Percentiles rank a stretch among this genome's conserved stretches.
These are phyloP conservation scores for Leucophora obtusa DNA, from an alignment of 2,888 invertebrate genomes.

Conservation along the genomic window DNA sequence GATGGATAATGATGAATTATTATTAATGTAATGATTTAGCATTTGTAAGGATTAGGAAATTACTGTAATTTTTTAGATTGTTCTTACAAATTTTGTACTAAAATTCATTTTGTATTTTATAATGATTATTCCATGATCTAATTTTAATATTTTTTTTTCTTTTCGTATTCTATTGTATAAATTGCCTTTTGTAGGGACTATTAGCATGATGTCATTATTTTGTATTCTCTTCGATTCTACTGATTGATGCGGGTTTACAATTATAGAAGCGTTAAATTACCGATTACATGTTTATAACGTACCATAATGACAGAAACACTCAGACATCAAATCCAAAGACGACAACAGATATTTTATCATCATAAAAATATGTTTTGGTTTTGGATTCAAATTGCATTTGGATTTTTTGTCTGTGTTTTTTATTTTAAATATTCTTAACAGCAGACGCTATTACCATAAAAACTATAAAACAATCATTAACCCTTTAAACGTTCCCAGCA, in stretches of 20 bases:
- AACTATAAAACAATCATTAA: conserved; percentile 10
- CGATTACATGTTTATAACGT: conserved; percentile 56
- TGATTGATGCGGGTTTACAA: conserved; percentile 57
- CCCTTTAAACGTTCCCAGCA: not conserved
- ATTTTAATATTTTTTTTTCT: conserved; percentile 14
- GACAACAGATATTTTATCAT: conserved; percentile 34
- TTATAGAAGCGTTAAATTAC: conserved; percentile 57
- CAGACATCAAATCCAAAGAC: conserved; percentile 5
- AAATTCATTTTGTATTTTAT: not conserved
- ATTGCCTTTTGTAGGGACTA: not conserved
- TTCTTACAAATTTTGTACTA: not conserved
- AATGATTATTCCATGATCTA: conserved; percentile 30
- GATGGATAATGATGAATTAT: not conserved
- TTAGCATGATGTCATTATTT: conserved; percentile 4
- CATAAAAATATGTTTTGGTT: conserved; percentile 9
- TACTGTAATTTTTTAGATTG: not conserved
- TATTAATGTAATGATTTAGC: not conserved
- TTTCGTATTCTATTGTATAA: not conserved
- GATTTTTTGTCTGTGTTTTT: conserved; percentile 4
- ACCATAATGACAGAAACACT: conserved; percentile 45
- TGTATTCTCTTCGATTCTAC: conserved; percentile 10
- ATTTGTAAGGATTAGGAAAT: not conserved
- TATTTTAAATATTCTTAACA: conserved; percentile 30
- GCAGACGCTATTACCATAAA: conserved; percentile 14
- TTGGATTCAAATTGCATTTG: conserved; percentile 42